A percentile compares a stretch with the other conserved stretches of the same genome.
Evolutionary conservation across 1,140 invertebrate genomes (phyloP).

Genomic region (Camponotus vicinus): DNA sequence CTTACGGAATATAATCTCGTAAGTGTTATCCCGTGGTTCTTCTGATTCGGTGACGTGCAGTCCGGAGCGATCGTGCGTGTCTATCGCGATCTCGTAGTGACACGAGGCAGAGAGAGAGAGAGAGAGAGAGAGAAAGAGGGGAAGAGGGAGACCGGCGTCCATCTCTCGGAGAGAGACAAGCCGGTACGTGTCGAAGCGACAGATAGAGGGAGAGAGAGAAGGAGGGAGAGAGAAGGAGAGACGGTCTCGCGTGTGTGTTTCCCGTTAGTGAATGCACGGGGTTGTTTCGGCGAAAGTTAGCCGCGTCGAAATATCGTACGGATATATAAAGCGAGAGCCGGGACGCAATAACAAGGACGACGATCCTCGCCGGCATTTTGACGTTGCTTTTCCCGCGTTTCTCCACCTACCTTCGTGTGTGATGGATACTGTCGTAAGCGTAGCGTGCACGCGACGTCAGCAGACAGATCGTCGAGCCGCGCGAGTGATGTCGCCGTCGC

Average conservation of each 20-base stretch:
- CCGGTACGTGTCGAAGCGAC: slow-evolving; percentile 58
- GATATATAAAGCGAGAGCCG: slow-evolving; percentile 7
- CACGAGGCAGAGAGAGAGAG: background rate
- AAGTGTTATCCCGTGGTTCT: slow-evolving; percentile 55
- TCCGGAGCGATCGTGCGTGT: slow-evolving; percentile 9
- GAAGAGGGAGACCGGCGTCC: slow-evolving; percentile 27
- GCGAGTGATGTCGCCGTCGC: slow-evolving; percentile 42
- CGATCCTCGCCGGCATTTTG: slow-evolving; percentile 69
- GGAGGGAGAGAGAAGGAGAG: slow-evolving; percentile 44
- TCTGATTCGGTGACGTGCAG: slow-evolving; percentile 25
- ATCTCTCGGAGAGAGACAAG: slow-evolving; percentile 51
- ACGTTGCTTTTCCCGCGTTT: slow-evolving; percentile 63
- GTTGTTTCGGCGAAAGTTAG: slow-evolving; percentile 6
- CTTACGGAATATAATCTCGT: slow-evolving; percentile 64
- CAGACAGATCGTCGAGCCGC: slow-evolving; percentile 75
- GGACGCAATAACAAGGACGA: background rate
- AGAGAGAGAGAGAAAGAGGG: no score
- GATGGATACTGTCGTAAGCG: slow-evolving; percentile 78
- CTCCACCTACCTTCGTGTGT: slow-evolving; percentile 63
- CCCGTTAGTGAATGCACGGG: slow-evolving; percentile 28
- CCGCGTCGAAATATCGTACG: background rate
- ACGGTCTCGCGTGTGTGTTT: slow-evolving; percentile 51
- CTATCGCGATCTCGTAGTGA: slow-evolving; percentile 27
- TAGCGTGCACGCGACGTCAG: slow-evolving; percentile 70
- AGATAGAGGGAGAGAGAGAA: background rate